A percentile compares a stretch with the other conserved stretches of the same genome.
phyloP scores from a whole-genome alignment of 92 coral and sea anemone genomes.

The Hydrozoanthus gracilis region DNA sequence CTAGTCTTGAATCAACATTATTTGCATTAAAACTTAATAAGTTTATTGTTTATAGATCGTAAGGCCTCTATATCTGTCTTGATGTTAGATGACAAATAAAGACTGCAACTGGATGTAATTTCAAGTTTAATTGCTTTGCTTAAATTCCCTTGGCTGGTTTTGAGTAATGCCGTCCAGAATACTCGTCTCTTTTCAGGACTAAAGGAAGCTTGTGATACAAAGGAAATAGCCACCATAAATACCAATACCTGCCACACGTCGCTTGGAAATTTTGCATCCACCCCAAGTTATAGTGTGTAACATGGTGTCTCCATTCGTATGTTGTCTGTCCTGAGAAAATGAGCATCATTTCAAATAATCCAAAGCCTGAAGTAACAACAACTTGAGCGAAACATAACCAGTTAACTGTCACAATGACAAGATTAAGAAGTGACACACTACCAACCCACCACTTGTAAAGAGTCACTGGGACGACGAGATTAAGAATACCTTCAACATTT shows the following conservation, averaged over 20 bases:
- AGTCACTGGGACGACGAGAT: constrained; percentile 71
- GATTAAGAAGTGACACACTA: constrained; percentile 63
- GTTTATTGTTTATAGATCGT: too few relatives aligned
- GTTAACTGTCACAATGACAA: constrained; percentile 71
- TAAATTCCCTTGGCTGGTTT: constrained; percentile 44
- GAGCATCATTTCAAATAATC: constrained; percentile 75
- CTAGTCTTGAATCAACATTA: too few relatives aligned
- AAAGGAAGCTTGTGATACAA: constrained; percentile 50
- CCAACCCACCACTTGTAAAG: constrained; percentile 80
- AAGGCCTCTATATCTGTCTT: too few relatives aligned
- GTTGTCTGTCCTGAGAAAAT: constrained; percentile 81
- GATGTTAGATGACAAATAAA: too few relatives aligned
- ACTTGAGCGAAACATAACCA: constrained; percentile 79
- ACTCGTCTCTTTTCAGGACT: constrained; percentile 9
- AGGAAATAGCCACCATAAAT: constrained; percentile 80
- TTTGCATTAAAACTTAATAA: too few relatives aligned
- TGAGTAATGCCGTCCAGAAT: background rate
- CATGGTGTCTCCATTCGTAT: constrained; percentile 77
- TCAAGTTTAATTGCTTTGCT: background rate
- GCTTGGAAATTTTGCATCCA: constrained; percentile 73
- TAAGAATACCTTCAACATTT: constrained; percentile 74
- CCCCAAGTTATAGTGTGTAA: constrained; percentile 67
- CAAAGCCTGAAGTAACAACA: constrained; percentile 60
- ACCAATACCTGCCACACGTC: constrained; percentile 76
- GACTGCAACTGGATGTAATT: background rate